Conservation (phyloP, 2,888 invertebrate species). For the Sesia apiformis region DNA sequence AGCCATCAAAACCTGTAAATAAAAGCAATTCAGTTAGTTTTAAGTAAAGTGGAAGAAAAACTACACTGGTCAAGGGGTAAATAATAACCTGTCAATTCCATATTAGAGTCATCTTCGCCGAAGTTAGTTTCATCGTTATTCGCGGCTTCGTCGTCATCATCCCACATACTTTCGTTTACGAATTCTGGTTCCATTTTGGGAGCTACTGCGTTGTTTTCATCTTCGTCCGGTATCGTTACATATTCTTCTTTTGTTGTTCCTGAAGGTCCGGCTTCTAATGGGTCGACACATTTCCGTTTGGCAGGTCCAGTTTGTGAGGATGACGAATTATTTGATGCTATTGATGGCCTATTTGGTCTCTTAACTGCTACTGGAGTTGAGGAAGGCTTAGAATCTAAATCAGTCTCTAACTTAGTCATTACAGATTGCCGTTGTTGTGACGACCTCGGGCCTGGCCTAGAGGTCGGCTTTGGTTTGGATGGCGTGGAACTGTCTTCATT, state of each 20-base stretch:
- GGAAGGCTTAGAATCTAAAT: conserved; percentile 77
- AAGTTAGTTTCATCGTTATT: conserved; percentile 78
- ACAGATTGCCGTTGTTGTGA: conserved; percentile 77
- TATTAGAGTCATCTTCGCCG: conserved; percentile 79
- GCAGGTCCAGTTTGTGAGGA: conserved; percentile 75
- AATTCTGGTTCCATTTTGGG: conserved; percentile 81
- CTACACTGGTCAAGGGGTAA: not conserved
- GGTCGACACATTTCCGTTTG: conserved; percentile 75
- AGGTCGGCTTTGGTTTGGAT: conserved; percentile 74
- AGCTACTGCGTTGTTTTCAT: conserved; percentile 74
- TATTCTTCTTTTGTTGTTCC: conserved; percentile 72
- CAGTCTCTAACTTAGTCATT: conserved; percentile 77
- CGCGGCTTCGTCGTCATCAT: conserved; percentile 76
- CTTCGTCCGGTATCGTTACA: conserved; percentile 69
- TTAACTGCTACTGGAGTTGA: conserved; percentile 76
- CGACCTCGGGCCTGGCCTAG: conserved; percentile 78
- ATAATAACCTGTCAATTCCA: conserved; percentile 73
- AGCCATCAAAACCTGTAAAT: conserved; percentile 65
- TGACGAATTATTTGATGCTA: conserved; percentile 74
- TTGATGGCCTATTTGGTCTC: conserved; percentile 79
- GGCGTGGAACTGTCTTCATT: conserved; percentile 74
- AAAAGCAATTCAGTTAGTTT: not conserved
- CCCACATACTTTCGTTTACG: conserved; percentile 76
- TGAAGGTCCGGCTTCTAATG: conserved; percentile 76
- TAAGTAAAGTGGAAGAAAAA: not conserved